A percentile compares a stretch with the other conserved stretches of the same genome.
These are phyloP conservation scores for Phalacrocorax brasilianus DNA, from an alignment of 2,113 vertebrate genomes.

Conservation along the genomic window DNA sequence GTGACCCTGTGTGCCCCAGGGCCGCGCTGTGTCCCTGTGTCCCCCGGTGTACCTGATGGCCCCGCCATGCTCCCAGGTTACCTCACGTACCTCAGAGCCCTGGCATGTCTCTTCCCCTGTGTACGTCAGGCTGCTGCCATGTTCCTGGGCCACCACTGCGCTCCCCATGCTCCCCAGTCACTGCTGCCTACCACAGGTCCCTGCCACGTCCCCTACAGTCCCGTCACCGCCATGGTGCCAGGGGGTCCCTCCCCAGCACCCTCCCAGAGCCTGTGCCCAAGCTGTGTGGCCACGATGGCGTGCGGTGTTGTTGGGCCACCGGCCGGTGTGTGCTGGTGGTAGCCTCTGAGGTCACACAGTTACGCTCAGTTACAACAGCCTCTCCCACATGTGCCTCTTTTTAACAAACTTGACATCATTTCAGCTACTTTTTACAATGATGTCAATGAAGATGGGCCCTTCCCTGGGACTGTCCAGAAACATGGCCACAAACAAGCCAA, in stretches of 20 bases:
- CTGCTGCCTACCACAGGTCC: background rate
- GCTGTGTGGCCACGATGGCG: fast-evolving
- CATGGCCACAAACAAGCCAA: background rate
- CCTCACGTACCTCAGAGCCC: too few relatives aligned
- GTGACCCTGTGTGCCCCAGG: too few relatives aligned
- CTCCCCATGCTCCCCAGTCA: background rate
- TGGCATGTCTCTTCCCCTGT: too few relatives aligned
- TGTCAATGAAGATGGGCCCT: background rate
- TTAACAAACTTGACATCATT: background rate
- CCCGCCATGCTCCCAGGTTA: background rate
- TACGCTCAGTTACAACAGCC: background rate
- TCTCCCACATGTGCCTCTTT: fast-evolving
- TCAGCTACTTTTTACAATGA: background rate
- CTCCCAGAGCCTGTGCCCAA: background rate
- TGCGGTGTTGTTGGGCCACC: fast-evolving
- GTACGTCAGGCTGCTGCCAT: background rate
- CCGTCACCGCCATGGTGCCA: too few relatives aligned
- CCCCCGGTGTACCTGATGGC: background rate
- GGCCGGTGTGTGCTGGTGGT: fast-evolving
- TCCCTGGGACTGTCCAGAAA: background rate
- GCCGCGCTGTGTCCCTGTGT: fast-evolving
- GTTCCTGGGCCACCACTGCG: background rate
- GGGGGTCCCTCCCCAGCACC: background rate
- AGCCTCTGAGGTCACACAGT: fast-evolving
- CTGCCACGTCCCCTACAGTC: background rate